Percentiles rank a stretch among this genome's conserved stretches.
These are phyloP conservation scores for Lasius fuliginosus DNA, from an alignment of 2,888 invertebrate species.

Conservation along the genomic window DNA sequence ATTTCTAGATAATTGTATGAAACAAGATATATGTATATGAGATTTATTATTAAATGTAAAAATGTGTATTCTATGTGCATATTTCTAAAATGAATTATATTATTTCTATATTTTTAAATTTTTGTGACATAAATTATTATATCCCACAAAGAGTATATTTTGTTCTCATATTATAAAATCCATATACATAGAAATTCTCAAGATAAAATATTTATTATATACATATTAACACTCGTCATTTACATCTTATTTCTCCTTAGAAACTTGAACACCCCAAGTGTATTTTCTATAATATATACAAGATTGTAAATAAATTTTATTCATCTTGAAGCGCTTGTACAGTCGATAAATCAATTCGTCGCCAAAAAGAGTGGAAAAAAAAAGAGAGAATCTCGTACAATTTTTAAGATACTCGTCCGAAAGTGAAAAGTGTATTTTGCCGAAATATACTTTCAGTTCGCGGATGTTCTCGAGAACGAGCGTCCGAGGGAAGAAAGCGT, in stretches of 20 bases:
- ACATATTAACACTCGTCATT: not conserved
- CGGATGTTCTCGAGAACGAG: not conserved
- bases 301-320: slow-evolving; percentile 11
- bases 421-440: not conserved
- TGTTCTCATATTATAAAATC: not conserved
- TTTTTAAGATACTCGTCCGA: not conserved
- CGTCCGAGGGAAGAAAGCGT: not conserved
- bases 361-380: not conserved
- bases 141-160: not conserved
- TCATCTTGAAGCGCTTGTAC: not conserved
- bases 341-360: not conserved
- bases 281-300: not conserved
- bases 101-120: not conserved
- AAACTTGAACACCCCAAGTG: not conserved
- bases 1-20: slow-evolving; percentile 3
- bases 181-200: not conserved
- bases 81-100: not conserved
- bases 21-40: not conserved
- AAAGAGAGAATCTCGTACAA: not conserved
- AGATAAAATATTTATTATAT: not conserved
- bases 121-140: not conserved
- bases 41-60: not conserved
- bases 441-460: not conserved
- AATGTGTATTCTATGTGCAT: not conserved
- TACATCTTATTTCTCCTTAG: not conserved